Evolutionary conservation across 2,888 invertebrate species (phyloP).

Genomic region (Labia minor): DNA sequence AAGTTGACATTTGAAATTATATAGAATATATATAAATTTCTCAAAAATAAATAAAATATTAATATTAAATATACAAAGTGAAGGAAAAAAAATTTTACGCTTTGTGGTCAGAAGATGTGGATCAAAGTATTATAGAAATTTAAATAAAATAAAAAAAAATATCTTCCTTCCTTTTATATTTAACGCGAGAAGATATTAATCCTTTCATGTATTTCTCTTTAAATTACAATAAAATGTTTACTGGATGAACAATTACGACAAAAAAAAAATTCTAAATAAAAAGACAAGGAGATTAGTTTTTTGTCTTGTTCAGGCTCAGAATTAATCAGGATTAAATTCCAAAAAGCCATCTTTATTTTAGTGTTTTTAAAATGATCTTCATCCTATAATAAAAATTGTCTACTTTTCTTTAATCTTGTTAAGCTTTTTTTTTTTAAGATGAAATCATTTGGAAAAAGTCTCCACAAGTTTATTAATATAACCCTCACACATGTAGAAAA

Average conservation of each 20-base stretch:
- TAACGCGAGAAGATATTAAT: neutral
- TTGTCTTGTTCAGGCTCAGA: neutral
- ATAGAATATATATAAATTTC: neutral
- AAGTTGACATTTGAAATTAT: too few species aligned
- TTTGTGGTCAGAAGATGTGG: neutral
- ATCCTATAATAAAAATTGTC: slow-evolving; percentile 1
- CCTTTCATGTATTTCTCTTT: slow-evolving; percentile 1
- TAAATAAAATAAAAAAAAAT: neutral
- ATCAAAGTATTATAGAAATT: slow-evolving; percentile 1
- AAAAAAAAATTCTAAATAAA: neutral
- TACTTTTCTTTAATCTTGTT: neutral
- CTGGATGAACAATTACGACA: slow-evolving; percentile 1
- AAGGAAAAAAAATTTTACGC: neutral
- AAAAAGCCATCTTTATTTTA: neutral
- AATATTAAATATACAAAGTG: neutral
- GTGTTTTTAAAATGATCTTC: slow-evolving; percentile 6
- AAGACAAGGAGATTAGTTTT: slow-evolving; percentile 4
- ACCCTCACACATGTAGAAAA: too few species aligned
- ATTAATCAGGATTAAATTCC: slow-evolving; percentile 1
- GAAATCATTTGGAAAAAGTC: too few species aligned
- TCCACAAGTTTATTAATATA: too few species aligned
- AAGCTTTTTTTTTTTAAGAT: too few species aligned
- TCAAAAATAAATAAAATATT: neutral
- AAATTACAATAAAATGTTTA: slow-evolving; percentile 2
- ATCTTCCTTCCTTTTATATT: neutral